Evolutionary conservation across 1,140 invertebrate genomes (phyloP).

Genomic region (Aphis craccivora): DNA sequence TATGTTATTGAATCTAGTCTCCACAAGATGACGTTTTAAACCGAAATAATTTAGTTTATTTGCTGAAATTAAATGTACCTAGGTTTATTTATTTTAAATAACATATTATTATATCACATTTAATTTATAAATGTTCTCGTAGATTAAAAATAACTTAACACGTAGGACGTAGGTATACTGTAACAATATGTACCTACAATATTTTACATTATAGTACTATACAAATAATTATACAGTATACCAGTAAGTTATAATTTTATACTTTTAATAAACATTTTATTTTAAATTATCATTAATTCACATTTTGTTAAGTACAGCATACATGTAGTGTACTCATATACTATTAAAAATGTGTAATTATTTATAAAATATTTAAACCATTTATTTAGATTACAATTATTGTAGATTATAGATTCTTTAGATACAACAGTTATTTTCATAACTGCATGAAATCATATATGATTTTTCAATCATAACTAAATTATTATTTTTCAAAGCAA

Average conservation of each 20-base stretch:
- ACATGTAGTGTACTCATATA: neutral
- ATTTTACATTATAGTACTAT: neutral
- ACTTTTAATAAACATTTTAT: neutral
- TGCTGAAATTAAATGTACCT: neutral
- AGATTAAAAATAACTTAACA: neutral
- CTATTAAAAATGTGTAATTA: neutral
- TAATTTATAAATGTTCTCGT: neutral
- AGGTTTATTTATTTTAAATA: neutral
- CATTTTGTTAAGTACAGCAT: too few species aligned
- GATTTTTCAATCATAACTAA: neutral
- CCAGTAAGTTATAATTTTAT: neutral
- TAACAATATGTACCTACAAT: neutral
- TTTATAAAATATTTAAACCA: neutral
- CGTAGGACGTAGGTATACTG: neutral
- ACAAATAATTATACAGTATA: neutral
- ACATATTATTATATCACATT: neutral
- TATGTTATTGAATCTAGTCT: neutral
- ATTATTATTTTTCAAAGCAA: neutral
- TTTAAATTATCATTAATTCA: neutral
- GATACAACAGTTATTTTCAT: neutral
- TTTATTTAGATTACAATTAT: neutral
- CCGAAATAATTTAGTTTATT: neutral
- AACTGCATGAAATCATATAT: too few species aligned
- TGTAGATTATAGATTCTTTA: neutral
- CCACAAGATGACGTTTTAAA: neutral